Percentiles rank a stretch among this genome's conserved stretches.
These are phyloP conservation scores for Oceanodroma tethys DNA, from an alignment of 2,113 vertebrate genomes.

Conservation along the genomic window DNA sequence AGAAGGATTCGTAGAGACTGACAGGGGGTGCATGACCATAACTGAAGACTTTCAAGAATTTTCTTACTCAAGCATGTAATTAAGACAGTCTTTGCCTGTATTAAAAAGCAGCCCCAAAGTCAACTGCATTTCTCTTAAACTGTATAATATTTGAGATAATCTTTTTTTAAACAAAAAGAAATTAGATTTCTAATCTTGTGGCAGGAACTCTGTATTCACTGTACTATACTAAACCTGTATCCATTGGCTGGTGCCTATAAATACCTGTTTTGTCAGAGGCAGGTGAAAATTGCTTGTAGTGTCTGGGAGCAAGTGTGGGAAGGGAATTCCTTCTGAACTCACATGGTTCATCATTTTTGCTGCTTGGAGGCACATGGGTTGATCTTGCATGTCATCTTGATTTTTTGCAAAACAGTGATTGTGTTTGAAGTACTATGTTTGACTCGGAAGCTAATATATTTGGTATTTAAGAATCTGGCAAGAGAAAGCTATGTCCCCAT, in stretches of 20 bases:
- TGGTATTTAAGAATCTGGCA: conserved; percentile 51
- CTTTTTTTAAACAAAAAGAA: neutral
- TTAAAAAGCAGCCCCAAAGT: neutral
- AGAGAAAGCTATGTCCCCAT: conserved; percentile 7
- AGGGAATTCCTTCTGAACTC: neutral
- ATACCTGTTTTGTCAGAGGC: neutral
- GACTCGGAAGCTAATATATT: neutral
- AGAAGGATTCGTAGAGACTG: neutral
- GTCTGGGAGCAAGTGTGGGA: neutral
- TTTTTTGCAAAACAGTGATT: neutral
- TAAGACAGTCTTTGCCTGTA: neutral
- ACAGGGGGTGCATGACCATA: neutral
- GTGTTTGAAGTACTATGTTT: neutral
- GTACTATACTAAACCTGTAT: neutral
- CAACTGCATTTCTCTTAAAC: neutral
- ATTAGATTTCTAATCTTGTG: neutral
- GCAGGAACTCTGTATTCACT: neutral
- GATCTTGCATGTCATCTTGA: neutral
- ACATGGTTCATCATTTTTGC: neutral
- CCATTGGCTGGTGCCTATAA: neutral
- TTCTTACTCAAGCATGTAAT: neutral
- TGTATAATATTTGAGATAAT: neutral
- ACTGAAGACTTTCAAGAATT: conserved; percentile 4
- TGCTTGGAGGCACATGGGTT: neutral
- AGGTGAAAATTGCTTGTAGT: neutral